These are phyloP conservation scores for Neopelma chrysocephalum DNA, from an alignment of 2,797 vertebrate genomes.

Conservation along the genomic window DNA sequence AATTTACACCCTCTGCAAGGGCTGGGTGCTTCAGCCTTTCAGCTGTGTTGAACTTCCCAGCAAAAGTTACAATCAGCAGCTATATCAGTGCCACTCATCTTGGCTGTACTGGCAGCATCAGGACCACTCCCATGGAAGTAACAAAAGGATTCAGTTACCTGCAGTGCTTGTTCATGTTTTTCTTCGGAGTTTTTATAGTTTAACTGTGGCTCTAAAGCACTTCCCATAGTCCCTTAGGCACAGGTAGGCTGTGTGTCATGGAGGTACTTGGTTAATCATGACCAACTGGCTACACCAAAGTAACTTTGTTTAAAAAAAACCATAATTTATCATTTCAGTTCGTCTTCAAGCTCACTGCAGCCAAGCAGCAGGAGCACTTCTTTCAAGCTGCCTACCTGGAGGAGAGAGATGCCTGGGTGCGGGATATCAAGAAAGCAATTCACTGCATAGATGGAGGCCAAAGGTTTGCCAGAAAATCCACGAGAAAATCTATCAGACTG, in stretches of 20 bases:
- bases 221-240: not conserved
- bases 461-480: slow-evolving; percentile 93
- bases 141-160: not conserved
- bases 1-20: not conserved
- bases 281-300: not conserved
- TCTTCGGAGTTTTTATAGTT: not conserved
- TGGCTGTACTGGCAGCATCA: not conserved
- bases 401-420: slow-evolving; percentile 92
- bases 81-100: not conserved
- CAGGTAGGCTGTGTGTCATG: not conserved
- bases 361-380: slow-evolving; percentile 93
- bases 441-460: slow-evolving; percentile 84
- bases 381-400: slow-evolving; percentile 93
- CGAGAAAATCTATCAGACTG: slow-evolving; percentile 89
- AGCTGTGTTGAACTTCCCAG: not conserved
- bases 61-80: not conserved
- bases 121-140: not conserved
- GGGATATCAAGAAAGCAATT: slow-evolving; percentile 89
- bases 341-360: slow-evolving; percentile 89
- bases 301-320: not conserved
- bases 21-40: not conserved
- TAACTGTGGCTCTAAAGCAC: not conserved
- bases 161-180: not conserved
- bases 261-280: not conserved
- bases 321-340: slow-evolving; percentile 77